Percentiles rank a stretch among this genome's conserved stretches.
phyloP scores from a whole-genome alignment of 2,113 vertebrate genomes.

The Sphyrna mokarran region DNA sequence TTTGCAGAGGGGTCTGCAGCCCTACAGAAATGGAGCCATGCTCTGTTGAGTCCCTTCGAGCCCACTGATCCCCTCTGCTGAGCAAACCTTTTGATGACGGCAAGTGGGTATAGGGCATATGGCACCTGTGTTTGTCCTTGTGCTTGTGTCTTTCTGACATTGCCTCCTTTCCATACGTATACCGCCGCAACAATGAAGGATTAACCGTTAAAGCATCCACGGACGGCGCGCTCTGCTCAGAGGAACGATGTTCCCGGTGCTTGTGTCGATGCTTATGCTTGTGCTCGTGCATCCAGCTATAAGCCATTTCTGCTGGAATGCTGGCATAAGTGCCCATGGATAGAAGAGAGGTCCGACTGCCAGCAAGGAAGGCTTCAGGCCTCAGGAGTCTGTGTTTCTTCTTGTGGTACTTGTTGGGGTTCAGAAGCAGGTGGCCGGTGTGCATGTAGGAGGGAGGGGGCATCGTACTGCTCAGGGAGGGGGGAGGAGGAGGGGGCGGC shows the following conservation, averaged over 20 bases:
- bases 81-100: conserved; percentile 61
- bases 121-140: conserved; percentile 69
- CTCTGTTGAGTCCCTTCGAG: conserved; percentile 59
- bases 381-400: conserved; percentile 81
- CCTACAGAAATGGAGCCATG: conserved; percentile 52
- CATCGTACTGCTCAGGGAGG: conserved; percentile 70
- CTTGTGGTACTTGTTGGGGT: conserved; percentile 88
- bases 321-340: conserved; percentile 74
- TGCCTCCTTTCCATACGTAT: conserved; percentile 77
- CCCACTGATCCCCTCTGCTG: conserved; percentile 64
- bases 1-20: conserved; percentile 63
- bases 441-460: conserved; percentile 63
- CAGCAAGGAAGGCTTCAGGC: conserved; percentile 76
- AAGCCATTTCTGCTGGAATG: conserved; percentile 70
- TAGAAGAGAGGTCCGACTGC: conserved; percentile 65
- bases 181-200: conserved; percentile 75
- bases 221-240: conserved; percentile 58
- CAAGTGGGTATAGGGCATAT: conserved; percentile 62
- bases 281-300: conserved; percentile 84
- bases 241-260: conserved; percentile 76
- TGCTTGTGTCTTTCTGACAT: conserved; percentile 70
- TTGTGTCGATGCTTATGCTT: conserved; percentile 95
- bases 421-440: conserved; percentile 82
- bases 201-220: conserved; percentile 52
- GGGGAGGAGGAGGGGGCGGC: conserved; percentile 72